Base-by-base conservation (phyloP, 2,888 invertebrate genomes). In the Cataglyphis altisquamis region DNA sequence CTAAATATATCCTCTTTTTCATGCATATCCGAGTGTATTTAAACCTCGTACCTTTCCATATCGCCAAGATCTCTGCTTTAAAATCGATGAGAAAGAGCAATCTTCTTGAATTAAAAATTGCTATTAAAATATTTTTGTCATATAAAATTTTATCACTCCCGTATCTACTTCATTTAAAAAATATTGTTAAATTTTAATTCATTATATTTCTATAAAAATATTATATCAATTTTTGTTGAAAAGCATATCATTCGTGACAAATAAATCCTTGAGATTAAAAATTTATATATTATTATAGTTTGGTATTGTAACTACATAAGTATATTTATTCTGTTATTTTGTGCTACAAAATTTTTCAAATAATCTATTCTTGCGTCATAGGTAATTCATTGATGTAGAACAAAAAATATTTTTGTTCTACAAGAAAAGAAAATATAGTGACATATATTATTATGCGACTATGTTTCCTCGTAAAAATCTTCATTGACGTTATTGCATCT, bases 41-140 rank as follows among this genome's bases (percentile, higher is more conserved):
- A 67, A 55, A 39, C 9, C 12, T n/a, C 12, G 18, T 12, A 21
- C 9, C 67, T n/a, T 8, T 8, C 4, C 8, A 21, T 60, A 45
- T 32, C 63, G 21, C 41, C 10, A 45, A 63, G 36, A 4, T n/a
- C 15, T 41, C 15, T 45, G n/a, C 45, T 74, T 74, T 25, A 48
- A 74, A 74, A 74, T 63, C 45, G n/a, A 63, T 63, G 63, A 63
- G 3, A 3, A 21, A 48, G 6, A 36, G 10, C n/a, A 25, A 70
- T 45, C n/a, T 32, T 74, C 41, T 74, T 45, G 63, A 62, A 74
- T 48, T 32, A 29, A 48, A 48, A 48, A 18, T n/a, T 60, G 18
- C 29, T 29, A 36, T 36, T 8, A n/a, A 57, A 41, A 12, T 62
- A 15, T 9, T 15, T 55, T 62, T 29, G 12, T 60, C 15, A n/a